A percentile compares a stretch with the other conserved stretches of the same genome.
phyloP scores from a whole-genome alignment of 2,797 vertebrate genomes.

The Argya squamiceps region DNA sequence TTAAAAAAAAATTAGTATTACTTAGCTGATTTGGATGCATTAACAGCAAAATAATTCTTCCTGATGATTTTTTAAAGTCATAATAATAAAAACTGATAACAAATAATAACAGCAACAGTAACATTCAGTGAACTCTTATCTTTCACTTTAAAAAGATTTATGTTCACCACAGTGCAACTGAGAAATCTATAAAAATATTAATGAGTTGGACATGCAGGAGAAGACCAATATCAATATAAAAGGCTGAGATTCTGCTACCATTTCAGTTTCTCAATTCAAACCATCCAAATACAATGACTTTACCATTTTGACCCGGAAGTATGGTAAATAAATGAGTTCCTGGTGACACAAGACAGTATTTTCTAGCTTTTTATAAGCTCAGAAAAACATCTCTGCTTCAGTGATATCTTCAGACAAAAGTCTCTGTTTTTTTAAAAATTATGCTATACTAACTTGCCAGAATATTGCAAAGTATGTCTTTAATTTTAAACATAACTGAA shows the following conservation, averaged over 20 bases:
- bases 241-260: background rate
- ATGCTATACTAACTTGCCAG: background rate
- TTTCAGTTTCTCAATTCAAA: background rate
- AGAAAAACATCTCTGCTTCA: background rate
- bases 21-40: background rate
- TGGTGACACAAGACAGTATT: background rate
- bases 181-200: background rate
- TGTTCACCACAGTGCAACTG: background rate
- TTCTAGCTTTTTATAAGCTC: background rate
- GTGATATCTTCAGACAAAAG: background rate
- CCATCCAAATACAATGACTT: background rate
- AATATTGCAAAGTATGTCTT: background rate
- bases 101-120: background rate
- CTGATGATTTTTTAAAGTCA: background rate
- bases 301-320: background rate
- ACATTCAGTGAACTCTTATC: background rate
- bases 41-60: background rate
- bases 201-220: accelerated
- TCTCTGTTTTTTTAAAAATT: background rate
- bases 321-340: background rate
- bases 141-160: background rate
- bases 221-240: background rate
- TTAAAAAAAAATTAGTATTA: background rate
- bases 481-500: background rate
- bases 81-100: background rate